Conservation (phyloP, 2,888 invertebrate genomes). For the Eucera pruinosa region DNA sequence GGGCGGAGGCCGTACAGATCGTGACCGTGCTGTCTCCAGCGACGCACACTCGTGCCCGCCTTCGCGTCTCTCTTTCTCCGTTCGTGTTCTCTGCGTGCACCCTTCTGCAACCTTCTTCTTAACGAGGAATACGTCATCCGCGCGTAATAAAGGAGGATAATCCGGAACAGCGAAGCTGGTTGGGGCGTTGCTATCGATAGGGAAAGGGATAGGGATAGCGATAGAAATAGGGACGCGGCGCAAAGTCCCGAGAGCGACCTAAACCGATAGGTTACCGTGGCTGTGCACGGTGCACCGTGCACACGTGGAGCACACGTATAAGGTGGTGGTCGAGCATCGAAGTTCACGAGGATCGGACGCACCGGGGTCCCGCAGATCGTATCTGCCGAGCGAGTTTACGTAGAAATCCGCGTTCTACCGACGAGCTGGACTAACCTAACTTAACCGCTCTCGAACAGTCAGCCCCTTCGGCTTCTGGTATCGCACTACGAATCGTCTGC, state of each 20-base stretch:
- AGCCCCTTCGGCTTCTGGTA: conserved; percentile 77
- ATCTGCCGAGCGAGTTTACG: conserved; percentile 81
- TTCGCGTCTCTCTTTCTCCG: conserved; percentile 24
- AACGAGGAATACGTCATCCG: conserved; percentile 8
- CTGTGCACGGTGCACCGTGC: conserved; percentile 40
- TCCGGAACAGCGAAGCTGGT: too few relatives aligned
- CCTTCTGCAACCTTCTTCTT: conserved; percentile 7
- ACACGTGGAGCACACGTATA: conserved; percentile 50
- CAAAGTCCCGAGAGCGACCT: conserved; percentile 69
- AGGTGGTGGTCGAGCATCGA: conserved; percentile 71
- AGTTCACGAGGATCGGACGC: conserved; percentile 71
- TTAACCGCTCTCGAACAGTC: conserved; percentile 66
- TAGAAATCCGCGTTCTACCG: conserved; percentile 79
- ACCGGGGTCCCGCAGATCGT: conserved; percentile 75
- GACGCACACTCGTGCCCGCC: conserved; percentile 64
- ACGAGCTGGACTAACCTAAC: conserved; percentile 68
- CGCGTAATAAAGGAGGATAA: conserved; percentile 12
- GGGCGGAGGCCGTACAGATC: conserved; percentile 76
- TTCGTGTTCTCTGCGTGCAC: not conserved
- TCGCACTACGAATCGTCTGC: conserved; percentile 82
- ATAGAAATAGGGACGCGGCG: too few relatives aligned
- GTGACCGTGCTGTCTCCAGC: conserved; percentile 77
- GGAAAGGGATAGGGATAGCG: too few relatives aligned
- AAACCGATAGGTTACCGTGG: conserved; percentile 62
- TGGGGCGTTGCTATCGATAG: too few relatives aligned